Conservation (phyloP, 2,797 vertebrate genomes). For the Echeneis naucrates region DNA sequence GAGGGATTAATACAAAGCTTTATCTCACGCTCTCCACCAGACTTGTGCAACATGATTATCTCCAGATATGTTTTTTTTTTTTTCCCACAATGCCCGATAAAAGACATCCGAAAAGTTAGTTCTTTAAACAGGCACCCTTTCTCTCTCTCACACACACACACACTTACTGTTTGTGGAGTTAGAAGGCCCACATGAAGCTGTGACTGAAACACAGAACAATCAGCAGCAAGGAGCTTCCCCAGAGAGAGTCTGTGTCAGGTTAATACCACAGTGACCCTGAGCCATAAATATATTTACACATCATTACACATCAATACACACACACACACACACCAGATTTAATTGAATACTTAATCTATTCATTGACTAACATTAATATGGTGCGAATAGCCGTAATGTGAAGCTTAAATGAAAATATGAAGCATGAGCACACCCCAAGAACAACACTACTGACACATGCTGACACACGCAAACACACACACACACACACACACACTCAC, state of each 20-base stretch:
- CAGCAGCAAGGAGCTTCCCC: constrained; percentile 60
- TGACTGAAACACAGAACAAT: constrained; percentile 61
- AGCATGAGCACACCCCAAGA: constrained; percentile 58
- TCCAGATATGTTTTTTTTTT: neutral
- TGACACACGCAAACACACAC: too few species aligned
- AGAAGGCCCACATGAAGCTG: constrained; percentile 40
- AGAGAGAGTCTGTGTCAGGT: constrained; percentile 74
- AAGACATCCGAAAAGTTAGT: constrained; percentile 20
- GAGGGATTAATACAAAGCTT: constrained; percentile 31
- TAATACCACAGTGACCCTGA: constrained; percentile 81
- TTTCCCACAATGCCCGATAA: neutral
- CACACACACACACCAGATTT: constrained; percentile 43
- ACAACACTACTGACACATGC: too few species aligned
- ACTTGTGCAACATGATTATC: constrained; percentile 12
- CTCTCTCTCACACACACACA: constrained; percentile 21
- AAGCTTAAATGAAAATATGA: constrained; percentile 70
- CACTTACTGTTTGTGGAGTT: constrained; percentile 7
- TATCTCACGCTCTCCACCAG: constrained; percentile 12
- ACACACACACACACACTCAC: constrained; percentile 31
- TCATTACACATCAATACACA: constrained; percentile 80
- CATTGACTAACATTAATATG: constrained; percentile 73
- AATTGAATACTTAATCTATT: constrained; percentile 80
- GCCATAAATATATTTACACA: constrained; percentile 86
- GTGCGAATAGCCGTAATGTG: constrained; percentile 63
- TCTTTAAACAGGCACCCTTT: constrained; percentile 25